Evolutionary conservation across 1,140 invertebrate species (phyloP).

Genomic region (Adelges cooleyi): DNA sequence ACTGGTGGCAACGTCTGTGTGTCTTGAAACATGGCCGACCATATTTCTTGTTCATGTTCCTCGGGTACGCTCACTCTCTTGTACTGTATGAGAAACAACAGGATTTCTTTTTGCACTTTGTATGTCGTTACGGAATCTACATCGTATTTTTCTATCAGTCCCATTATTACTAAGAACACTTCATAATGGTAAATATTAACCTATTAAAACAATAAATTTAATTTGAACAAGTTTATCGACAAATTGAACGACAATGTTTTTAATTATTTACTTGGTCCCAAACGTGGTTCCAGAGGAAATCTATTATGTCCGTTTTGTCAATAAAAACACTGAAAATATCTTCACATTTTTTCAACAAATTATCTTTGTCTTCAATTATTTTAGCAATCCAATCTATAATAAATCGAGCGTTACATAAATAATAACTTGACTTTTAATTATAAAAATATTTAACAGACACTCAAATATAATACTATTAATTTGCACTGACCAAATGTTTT

Average conservation of each 20-base stretch:
- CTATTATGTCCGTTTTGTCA: conserved; percentile 35
- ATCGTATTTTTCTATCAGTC: conserved; percentile 35
- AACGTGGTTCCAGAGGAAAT: conserved; percentile 16
- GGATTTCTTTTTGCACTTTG: conserved; percentile 28
- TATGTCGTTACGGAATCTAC: conserved; percentile 26
- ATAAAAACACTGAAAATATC: conserved; percentile 33
- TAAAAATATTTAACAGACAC: background rate
- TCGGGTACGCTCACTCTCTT: conserved; percentile 35
- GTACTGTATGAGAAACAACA: conserved; percentile 26
- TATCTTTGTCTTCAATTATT: conserved; percentile 15
- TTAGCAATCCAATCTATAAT: conserved; percentile 19
- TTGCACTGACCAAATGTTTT: conserved; percentile 17
- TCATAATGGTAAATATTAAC: conserved; percentile 42
- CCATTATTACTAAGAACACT: conserved; percentile 38
- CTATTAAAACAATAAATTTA: conserved; percentile 29
- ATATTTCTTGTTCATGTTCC: conserved; percentile 37
- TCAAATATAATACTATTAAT: conserved; percentile 7
- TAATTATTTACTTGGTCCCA: conserved; percentile 12
- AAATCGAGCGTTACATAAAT: too few species aligned
- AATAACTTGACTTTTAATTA: conserved; percentile 34
- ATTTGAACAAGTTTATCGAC: too few species aligned
- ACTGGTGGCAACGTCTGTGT: conserved; percentile 38
- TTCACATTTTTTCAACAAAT: conserved; percentile 35
- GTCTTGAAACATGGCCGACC: conserved; percentile 36
- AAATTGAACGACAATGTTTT: too few species aligned